phyloP scores from a whole-genome alignment of 2,113 vertebrate genomes.

The Ceratotherium simum region DNA sequence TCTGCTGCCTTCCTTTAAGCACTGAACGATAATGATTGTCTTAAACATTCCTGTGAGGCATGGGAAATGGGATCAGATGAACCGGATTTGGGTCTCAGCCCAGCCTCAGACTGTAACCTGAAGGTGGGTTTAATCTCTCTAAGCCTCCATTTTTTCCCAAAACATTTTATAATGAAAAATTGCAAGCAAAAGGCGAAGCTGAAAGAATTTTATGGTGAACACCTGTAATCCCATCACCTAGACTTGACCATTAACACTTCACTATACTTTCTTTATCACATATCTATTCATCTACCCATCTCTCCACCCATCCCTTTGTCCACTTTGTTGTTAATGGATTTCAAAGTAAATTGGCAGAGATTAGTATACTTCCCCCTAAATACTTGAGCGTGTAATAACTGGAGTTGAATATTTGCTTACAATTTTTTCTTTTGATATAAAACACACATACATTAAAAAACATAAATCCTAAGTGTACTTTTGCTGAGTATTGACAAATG shows the following conservation, averaged over 20 bases:
- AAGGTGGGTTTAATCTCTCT: background rate
- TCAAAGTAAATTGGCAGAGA: background rate
- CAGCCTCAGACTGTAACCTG: background rate
- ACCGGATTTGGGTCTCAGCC: background rate
- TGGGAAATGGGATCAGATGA: background rate
- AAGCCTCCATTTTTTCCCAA: background rate
- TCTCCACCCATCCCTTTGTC: background rate
- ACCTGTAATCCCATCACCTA: background rate
- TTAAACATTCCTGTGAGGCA: background rate
- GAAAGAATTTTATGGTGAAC: background rate
- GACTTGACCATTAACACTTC: background rate
- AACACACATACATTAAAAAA: background rate
- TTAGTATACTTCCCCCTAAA: background rate
- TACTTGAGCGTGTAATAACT: background rate
- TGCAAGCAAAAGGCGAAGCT: background rate
- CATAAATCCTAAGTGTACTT: background rate
- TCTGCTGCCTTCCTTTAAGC: background rate
- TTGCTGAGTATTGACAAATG: background rate
- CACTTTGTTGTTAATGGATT: background rate
- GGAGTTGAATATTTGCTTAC: background rate
- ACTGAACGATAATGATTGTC: background rate
- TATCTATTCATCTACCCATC: background rate
- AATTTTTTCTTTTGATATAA: slow-evolving; percentile 21
- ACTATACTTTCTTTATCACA: background rate
- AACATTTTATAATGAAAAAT: slow-evolving; percentile 25